Base-by-base conservation (phyloP, 2,888 invertebrate species). In the Tenthredo livida region DNA sequence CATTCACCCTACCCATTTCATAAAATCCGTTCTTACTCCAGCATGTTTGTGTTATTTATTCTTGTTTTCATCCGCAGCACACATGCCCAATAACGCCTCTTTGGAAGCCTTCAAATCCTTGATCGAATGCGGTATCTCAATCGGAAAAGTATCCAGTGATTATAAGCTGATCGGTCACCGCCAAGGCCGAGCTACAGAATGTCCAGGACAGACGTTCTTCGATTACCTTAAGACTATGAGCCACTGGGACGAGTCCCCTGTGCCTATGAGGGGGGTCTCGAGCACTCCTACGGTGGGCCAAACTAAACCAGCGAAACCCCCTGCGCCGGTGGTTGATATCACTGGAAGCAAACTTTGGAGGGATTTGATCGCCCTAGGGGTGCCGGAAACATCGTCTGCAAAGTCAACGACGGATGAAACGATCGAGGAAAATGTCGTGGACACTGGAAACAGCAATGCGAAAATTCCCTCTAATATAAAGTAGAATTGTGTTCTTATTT, bases 201-300 rank as follows among this genome's bases (percentile, higher is more conserved):
- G 94, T 84, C 94, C 94, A 3, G 94, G 94, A 4, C 88, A 92
- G 17, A 84, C 75, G 0, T 89, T 94, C 29, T 94, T 92, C 87
- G 85, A 90, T 21, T 91, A 92, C 86, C 91, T 94, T 10, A 88
- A 89, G 82, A 87, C 84, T 0, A 89, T 92, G 90, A 91, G 93
- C 0, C 87, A 90, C 54, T 93, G 93, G 93, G 91, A 90, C 0
- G 47, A 85, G 0, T 37, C 75, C 43, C 67, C 65, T n/a, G 84
- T 0, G 85, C 90, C 65, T 93, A 93, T 83, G 93, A 5, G 89
- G 93, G 25, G 94, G 93, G 0, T 94, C 93, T 84, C 89, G 93
- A 7, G 94, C 94, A 86, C n/a, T 40, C 0, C 67, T 25, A 15
- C 12, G 29, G 10, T 25, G 43, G 72, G 6, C 12, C 7, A 73